Evolutionary conservation across 2,888 invertebrate genomes (phyloP).

Genomic region (Ellobium chinense): DNA sequence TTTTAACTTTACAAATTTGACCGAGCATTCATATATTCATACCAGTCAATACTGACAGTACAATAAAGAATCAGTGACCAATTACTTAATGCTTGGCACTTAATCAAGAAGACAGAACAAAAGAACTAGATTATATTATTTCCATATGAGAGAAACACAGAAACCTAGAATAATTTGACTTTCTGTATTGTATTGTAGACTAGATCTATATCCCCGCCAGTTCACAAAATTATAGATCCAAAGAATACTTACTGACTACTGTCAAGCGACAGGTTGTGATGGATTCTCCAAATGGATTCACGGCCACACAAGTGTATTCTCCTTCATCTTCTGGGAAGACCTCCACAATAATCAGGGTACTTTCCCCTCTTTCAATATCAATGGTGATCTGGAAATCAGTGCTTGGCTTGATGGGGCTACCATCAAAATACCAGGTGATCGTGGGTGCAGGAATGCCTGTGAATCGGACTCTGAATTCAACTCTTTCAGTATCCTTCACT

Average conservation of each 20-base stretch:
- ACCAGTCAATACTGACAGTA: no score
- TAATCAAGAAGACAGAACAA: no score
- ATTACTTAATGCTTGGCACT: no score
- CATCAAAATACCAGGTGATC: conserved; percentile 80
- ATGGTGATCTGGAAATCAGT: conserved; percentile 78
- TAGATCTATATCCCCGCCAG: no score
- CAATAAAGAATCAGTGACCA: no score
- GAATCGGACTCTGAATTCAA: conserved; percentile 70
- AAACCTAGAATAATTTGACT: no score
- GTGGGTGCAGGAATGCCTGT: conserved; percentile 70
- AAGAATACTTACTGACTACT: conserved; percentile 77
- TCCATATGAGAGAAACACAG: no score
- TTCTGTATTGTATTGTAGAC: no score
- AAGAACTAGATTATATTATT: no score
- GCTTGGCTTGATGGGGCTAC: conserved; percentile 77
- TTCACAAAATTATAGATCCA: no score
- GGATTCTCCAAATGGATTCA: conserved; percentile 92
- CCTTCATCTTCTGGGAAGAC: conserved; percentile 99
- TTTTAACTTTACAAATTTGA: no score
- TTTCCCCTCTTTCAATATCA: conserved; percentile 87
- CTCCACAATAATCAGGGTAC: conserved; percentile 93
- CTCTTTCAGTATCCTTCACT: conserved; percentile 94
- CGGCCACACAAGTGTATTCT: conserved; percentile 93
- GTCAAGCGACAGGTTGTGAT: conserved; percentile 88
- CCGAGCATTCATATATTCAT: no score